Conservation (phyloP, 2,113 vertebrate genomes). For the Brachypteracias leptosomus region DNA sequence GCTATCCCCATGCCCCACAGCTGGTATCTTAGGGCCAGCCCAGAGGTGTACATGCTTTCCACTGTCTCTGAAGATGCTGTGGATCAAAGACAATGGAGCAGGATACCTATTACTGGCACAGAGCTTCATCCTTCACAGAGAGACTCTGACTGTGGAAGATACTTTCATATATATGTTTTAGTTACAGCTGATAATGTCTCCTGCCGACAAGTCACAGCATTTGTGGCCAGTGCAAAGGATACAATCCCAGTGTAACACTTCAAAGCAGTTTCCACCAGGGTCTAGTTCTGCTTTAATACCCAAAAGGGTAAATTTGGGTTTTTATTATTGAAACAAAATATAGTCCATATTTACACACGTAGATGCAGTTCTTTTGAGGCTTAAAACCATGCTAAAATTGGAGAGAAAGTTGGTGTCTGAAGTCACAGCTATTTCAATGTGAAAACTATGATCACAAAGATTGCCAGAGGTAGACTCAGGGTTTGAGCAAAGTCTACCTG, state of each 20-base stretch:
- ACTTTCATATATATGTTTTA: background rate
- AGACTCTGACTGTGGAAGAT: background rate
- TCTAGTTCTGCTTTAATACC: background rate
- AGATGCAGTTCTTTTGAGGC: background rate
- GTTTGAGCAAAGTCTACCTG: background rate
- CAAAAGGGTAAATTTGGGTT: background rate
- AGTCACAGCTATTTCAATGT: background rate
- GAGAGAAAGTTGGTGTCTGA: background rate
- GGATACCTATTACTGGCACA: background rate
- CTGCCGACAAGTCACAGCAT: accelerated
- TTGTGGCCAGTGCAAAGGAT: background rate
- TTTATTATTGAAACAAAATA: background rate
- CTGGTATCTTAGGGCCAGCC: background rate
- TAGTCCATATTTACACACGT: background rate
- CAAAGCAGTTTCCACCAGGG: background rate
- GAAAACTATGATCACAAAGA: background rate
- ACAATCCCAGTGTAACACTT: background rate
- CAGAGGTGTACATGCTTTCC: background rate
- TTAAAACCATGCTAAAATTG: background rate
- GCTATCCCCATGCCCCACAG: background rate
- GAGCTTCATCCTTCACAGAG: background rate
- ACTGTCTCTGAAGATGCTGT: background rate
- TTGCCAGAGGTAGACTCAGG: background rate
- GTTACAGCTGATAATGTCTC: background rate
- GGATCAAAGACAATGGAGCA: background rate